phyloP scores from a whole-genome alignment of 2,113 vertebrate genomes.

The Piprites chloris region DNA sequence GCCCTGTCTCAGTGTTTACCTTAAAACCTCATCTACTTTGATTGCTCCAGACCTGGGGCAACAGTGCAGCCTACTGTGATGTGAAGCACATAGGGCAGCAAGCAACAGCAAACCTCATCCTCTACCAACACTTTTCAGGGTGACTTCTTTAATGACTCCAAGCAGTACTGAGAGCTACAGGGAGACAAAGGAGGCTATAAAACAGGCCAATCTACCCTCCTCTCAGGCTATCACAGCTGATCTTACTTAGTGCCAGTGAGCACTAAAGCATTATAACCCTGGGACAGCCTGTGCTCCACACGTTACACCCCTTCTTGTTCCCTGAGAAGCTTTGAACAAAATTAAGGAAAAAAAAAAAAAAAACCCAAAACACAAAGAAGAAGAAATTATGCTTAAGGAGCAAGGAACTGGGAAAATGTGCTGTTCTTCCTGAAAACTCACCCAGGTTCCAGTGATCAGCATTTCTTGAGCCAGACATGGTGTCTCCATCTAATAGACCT shows the following conservation, averaged over 20 bases:
- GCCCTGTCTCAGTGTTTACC: not conserved
- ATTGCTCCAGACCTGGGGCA: not conserved
- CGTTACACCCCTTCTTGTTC: not conserved
- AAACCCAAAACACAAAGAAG: not conserved
- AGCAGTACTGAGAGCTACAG: not conserved
- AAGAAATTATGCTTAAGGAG: not conserved
- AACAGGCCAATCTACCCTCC: not conserved
- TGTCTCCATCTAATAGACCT: conserved; percentile 32
- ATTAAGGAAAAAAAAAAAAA: not conserved
- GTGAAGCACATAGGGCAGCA: not conserved
- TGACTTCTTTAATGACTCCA: not conserved
- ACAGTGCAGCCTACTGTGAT: not conserved
- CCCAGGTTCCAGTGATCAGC: not conserved
- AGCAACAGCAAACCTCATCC: not conserved
- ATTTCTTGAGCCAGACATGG: conserved; percentile 9
- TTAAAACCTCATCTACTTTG: not conserved
- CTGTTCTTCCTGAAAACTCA: not conserved
- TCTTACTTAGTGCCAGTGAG: not conserved
- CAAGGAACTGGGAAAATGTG: not conserved
- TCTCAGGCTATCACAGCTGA: not conserved
- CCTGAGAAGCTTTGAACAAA: not conserved
- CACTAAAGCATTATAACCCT: conserved; percentile 12
- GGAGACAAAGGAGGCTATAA: not conserved
- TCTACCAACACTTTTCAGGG: not conserved
- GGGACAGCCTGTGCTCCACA: not conserved